Conservation (phyloP, 2,888 invertebrate species). For the Trisateles emortualis region DNA sequence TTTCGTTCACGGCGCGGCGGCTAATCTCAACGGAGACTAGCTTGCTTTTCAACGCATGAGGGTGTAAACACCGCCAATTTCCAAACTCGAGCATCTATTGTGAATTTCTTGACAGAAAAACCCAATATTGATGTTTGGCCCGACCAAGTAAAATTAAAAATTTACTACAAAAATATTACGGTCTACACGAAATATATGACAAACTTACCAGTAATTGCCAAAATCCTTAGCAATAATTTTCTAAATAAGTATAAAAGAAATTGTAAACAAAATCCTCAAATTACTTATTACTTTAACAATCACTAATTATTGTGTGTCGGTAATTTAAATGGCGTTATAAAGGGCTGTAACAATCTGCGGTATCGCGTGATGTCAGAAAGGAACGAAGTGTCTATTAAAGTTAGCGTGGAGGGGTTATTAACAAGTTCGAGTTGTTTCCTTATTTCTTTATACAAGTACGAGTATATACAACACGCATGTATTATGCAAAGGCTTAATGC, state of each 20-base stretch:
- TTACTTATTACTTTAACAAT: conserved; percentile 40
- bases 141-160: no score
- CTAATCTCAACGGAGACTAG: no score
- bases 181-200: no score
- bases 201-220: no score
- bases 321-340: conserved; percentile 41
- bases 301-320: conserved; percentile 24
- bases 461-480: conserved; percentile 32
- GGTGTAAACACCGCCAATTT: no score
- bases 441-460: conserved; percentile 22
- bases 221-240: no score
- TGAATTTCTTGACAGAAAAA: no score
- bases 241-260: conserved; percentile 10
- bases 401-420: conserved; percentile 47
- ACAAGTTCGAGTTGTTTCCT: conserved; percentile 46
- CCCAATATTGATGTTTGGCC: no score
- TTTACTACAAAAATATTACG: no score
- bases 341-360: conserved; percentile 32
- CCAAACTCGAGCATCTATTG: no score
- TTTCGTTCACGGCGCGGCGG: no score
- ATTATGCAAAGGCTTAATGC: background rate
- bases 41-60: no score
- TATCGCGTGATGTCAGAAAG: conserved; percentile 42
- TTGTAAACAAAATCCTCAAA: conserved; percentile 34
- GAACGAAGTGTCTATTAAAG: conserved; percentile 49